Percentiles rank a stretch among this genome's conserved stretches.
These are phyloP conservation scores for Hyposoter dolosus DNA, from an alignment of 2,888 invertebrate genomes.

Conservation along the genomic window DNA sequence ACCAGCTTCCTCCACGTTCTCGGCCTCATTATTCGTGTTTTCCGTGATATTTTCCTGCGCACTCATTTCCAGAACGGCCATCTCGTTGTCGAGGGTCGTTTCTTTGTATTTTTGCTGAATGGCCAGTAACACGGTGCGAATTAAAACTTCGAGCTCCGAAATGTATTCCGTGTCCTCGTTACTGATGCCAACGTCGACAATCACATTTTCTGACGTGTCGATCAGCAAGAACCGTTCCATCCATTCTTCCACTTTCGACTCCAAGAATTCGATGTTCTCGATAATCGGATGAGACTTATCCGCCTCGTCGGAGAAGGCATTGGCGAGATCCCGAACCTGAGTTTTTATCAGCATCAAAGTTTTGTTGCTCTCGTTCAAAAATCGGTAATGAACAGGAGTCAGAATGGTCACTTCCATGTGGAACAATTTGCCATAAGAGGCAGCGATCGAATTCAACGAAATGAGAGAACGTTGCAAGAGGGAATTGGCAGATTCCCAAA, in stretches of 20 bases:
- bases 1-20: slow-evolving; percentile 80
- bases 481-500: slow-evolving; percentile 75
- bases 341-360: slow-evolving; percentile 67
- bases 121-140: slow-evolving; percentile 86
- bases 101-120: slow-evolving; percentile 88
- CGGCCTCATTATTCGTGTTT: slow-evolving; percentile 79
- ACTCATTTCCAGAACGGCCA: slow-evolving; percentile 81
- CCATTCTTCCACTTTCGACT: slow-evolving; percentile 67
- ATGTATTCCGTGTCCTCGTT: slow-evolving; percentile 77
- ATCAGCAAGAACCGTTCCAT: slow-evolving; percentile 75
- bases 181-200: slow-evolving; percentile 15
- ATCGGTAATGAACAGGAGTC: slow-evolving; percentile 74
- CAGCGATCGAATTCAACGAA: slow-evolving; percentile 68
- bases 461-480: slow-evolving; percentile 73
- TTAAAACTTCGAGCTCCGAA: slow-evolving; percentile 84
- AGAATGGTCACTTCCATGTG: slow-evolving; percentile 65
- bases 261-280: slow-evolving; percentile 73
- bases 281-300: slow-evolving; percentile 78
- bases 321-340: slow-evolving; percentile 66
- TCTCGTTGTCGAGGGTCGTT: slow-evolving; percentile 77
- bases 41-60: slow-evolving; percentile 80
- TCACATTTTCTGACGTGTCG: slow-evolving; percentile 74
- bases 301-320: slow-evolving; percentile 68
- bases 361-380: slow-evolving; percentile 72
- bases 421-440: slow-evolving; percentile 66